phyloP scores from a whole-genome alignment of 2,888 invertebrate species.

The Cheilosia vernalis region DNA sequence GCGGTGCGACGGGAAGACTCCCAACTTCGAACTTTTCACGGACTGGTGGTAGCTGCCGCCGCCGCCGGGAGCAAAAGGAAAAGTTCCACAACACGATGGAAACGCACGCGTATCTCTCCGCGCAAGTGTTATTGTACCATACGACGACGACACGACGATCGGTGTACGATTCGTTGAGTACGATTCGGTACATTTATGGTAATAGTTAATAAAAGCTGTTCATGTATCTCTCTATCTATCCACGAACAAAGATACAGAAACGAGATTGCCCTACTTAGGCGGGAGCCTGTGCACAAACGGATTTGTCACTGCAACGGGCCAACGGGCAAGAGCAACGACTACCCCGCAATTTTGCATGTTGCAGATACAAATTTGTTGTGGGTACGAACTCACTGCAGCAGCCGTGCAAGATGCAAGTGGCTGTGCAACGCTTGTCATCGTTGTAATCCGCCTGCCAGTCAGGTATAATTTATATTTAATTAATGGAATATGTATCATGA shows the following conservation, averaged over 20 bases:
- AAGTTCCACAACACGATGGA: conserved; percentile 53
- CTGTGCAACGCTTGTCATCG: conserved; percentile 63
- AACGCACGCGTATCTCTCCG: conserved; percentile 26
- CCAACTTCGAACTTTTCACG: conserved; percentile 33
- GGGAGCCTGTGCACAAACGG: conserved; percentile 54
- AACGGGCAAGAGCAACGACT: background rate
- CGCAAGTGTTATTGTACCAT: conserved; percentile 67
- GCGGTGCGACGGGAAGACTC: conserved; percentile 51
- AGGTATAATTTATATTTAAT: conserved; percentile 72
- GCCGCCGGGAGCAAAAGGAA: conserved; percentile 69
- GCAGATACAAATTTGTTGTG: conserved; percentile 51
- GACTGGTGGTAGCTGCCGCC: conserved; percentile 25
- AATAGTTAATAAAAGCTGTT: conserved; percentile 69
- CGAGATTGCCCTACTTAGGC: conserved; percentile 72
- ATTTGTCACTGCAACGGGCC: conserved; percentile 51
- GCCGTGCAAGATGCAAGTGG: conserved; percentile 30
- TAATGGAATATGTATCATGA: conserved; percentile 73
- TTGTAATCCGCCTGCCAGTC: conserved; percentile 68
- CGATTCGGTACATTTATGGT: conserved; percentile 64
- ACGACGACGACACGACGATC: conserved; percentile 12
- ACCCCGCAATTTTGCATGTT: conserved; percentile 53
- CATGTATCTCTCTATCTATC: conserved; percentile 34
- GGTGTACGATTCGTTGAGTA: conserved; percentile 4
- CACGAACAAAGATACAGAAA: conserved; percentile 57
- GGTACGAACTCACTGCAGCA: conserved; percentile 4